Percentiles rank a stretch among this genome's conserved stretches.
Evolutionary conservation across 2,113 vertebrate genomes (phyloP).

Genomic region (Numenius arquata): DNA sequence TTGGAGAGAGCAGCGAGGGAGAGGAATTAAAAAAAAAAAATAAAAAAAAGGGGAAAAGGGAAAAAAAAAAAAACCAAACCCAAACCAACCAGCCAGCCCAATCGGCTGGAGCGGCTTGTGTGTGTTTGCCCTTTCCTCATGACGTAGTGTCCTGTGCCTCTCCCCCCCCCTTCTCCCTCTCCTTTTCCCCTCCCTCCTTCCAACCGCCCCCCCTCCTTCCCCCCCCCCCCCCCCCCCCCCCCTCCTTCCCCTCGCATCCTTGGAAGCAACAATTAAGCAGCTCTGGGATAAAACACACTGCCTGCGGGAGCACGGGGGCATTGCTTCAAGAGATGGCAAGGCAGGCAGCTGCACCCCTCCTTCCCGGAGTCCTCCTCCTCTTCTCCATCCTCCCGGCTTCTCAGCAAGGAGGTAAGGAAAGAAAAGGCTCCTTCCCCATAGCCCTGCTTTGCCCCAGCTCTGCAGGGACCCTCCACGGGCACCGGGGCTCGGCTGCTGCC

Average conservation of each 20-base stretch:
- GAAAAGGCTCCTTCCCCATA: neutral
- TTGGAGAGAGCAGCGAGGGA: conserved; percentile 65
- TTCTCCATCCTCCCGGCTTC: conserved; percentile 80
- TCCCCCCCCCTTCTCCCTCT: conserved; percentile 7
- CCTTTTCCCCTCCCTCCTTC: conserved; percentile 58
- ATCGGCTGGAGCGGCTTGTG: conserved; percentile 75
- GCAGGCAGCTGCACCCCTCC: conserved; percentile 81
- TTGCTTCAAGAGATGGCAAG: conserved; percentile 91
- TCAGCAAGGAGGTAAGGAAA: conserved; percentile 91
- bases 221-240: neutral
- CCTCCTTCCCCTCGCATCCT: conserved; percentile 68
- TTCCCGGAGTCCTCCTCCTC: conserved; percentile 82
- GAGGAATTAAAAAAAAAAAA: conserved; percentile 57
- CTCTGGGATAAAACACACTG: conserved; percentile 92
- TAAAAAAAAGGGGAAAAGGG: too few species aligned
- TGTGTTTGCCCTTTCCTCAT: conserved; percentile 80
- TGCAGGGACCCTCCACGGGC: neutral
- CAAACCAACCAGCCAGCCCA: conserved; percentile 47
- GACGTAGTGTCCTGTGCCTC: conserved; percentile 77
- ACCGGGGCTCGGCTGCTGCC: neutral
- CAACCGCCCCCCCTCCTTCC: neutral
- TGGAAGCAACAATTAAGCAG: conserved; percentile 85
- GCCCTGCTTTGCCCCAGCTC: neutral
- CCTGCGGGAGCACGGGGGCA: conserved; percentile 81
- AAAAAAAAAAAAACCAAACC: neutral